A percentile compares a stretch with the other conserved stretches of the same genome.
phyloP scores from a whole-genome alignment of 2,113 vertebrate genomes.

The Microcebus tavaratra region DNA sequence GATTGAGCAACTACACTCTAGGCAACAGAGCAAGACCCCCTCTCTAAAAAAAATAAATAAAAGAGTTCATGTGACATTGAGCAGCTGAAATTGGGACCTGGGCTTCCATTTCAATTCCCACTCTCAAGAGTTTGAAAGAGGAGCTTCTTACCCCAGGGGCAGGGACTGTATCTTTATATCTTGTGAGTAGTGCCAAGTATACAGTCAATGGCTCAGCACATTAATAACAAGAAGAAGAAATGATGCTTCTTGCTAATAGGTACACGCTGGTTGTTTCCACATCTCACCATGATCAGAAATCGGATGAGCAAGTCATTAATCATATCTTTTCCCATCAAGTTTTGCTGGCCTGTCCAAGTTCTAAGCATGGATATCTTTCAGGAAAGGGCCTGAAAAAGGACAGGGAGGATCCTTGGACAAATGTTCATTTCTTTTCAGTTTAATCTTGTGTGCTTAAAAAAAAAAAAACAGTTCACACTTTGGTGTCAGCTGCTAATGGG shows the following conservation, averaged over 20 bases:
- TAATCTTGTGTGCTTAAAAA: constrained; percentile 21
- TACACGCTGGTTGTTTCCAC: constrained; percentile 32
- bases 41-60: neutral
- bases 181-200: constrained; percentile 47
- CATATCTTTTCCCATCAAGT: constrained; percentile 56
- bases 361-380: neutral
- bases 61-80: constrained; percentile 15
- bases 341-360: constrained; percentile 48
- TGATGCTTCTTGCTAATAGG: constrained; percentile 45
- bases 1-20: too few relatives aligned
- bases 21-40: too few relatives aligned
- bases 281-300: constrained; percentile 46
- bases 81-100: constrained; percentile 2
- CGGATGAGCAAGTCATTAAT: constrained; percentile 65
- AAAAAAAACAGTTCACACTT: constrained; percentile 16
- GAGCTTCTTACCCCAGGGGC: constrained; percentile 10
- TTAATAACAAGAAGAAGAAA: constrained; percentile 47
- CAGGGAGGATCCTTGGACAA: constrained; percentile 42
- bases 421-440: constrained; percentile 53
- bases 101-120: constrained; percentile 43
- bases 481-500: constrained; percentile 53
- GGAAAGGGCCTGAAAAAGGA: constrained; percentile 2
- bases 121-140: constrained; percentile 39
- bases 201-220: constrained; percentile 25
- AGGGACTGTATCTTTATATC: constrained; percentile 7